These are phyloP conservation scores for Sepiola atlantica DNA, from an alignment of 2,888 invertebrate species.

Conservation along the genomic window DNA sequence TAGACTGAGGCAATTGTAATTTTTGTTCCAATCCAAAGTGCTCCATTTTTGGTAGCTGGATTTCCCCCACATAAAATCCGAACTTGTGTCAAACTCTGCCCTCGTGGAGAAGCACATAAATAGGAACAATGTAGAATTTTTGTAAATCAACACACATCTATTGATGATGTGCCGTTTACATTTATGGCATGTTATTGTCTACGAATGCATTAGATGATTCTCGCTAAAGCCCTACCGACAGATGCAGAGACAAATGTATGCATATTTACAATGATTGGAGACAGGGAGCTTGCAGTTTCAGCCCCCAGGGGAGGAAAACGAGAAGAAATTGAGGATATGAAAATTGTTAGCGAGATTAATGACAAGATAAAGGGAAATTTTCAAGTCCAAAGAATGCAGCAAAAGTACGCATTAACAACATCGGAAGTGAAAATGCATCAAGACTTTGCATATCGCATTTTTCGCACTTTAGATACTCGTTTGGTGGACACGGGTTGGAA, in stretches of 20 bases:
- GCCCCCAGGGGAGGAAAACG: background rate
- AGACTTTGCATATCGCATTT: background rate
- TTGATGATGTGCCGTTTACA: no score
- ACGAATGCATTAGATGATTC: background rate
- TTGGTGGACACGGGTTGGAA: background rate
- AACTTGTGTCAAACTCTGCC: no score
- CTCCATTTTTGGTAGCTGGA: no score
- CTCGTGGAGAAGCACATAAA: no score
- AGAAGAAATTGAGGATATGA: background rate
- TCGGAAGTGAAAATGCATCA: background rate
- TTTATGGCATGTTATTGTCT: background rate
- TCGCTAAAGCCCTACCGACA: background rate
- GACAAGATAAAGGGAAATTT: background rate
- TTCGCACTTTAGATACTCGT: background rate
- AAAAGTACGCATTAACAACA: background rate
- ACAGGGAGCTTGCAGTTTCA: background rate
- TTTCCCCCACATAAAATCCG: no score
- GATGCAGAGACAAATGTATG: background rate
- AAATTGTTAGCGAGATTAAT: background rate
- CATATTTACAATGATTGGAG: conserved; percentile 8
- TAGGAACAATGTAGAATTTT: no score
- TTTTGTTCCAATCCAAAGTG: no score
- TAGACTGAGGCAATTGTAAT: no score
- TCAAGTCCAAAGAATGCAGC: background rate
- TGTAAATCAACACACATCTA: no score